A percentile compares a stretch with the other conserved stretches of the same genome.
These are phyloP conservation scores for Cephonodes hylas DNA, from an alignment of 2,888 invertebrate genomes.

Conservation along the genomic window DNA sequence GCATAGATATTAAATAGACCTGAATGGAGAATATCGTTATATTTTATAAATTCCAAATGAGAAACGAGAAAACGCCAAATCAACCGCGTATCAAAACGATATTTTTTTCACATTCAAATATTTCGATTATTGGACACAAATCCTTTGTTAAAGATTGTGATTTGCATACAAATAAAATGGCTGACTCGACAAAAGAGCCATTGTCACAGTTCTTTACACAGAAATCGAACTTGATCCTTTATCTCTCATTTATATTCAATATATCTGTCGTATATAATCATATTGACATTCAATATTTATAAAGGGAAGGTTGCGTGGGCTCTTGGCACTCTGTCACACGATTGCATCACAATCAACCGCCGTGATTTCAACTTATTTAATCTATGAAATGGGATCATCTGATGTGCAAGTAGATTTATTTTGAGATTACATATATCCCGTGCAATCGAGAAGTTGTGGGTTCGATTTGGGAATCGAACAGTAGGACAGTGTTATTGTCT, in stretches of 20 bases:
- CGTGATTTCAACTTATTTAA: no score
- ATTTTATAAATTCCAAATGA: neutral
- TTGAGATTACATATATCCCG: no score
- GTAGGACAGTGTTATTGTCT: no score
- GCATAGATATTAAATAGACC: no score
- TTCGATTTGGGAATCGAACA: no score
- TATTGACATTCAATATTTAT: conserved; percentile 77
- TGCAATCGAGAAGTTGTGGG: no score
- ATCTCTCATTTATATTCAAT: conserved; percentile 78
- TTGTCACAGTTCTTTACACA: conserved; percentile 69
- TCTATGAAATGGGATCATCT: no score
- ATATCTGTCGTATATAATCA: conserved; percentile 72
- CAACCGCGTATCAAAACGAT: neutral
- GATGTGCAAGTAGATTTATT: no score
- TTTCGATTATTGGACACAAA: conserved; percentile 49
- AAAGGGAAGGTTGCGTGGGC: conserved; percentile 74
- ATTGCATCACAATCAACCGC: conserved; percentile 24
- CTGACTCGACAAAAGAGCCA: conserved; percentile 73
- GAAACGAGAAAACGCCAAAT: neutral
- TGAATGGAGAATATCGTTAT: no score
- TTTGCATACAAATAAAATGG: conserved; percentile 78
- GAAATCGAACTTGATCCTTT: conserved; percentile 67
- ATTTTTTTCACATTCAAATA: conserved; percentile 35
- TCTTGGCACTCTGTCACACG: conserved; percentile 46
- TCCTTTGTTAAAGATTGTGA: conserved; percentile 55